Percentiles rank a stretch among this genome's conserved stretches.
These are phyloP conservation scores for Apamea crenata DNA, from an alignment of 2,888 invertebrate species.

Conservation along the genomic window DNA sequence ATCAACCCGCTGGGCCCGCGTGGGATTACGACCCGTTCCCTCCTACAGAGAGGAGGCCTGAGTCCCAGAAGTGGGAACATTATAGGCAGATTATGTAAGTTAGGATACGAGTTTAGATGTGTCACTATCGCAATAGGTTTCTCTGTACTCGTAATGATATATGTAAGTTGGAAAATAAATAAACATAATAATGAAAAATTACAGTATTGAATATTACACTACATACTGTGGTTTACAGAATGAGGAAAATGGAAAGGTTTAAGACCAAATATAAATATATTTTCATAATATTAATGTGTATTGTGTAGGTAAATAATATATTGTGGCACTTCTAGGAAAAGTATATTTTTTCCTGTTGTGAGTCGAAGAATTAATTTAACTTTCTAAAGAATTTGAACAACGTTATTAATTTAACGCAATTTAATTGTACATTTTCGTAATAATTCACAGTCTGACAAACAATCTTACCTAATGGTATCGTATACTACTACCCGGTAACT, in stretches of 20 bases:
- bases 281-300: background rate
- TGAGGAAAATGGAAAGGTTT: constrained; percentile 8
- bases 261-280: background rate
- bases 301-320: no score
- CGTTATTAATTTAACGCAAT: background rate
- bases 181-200: no score
- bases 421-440: background rate
- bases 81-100: no score
- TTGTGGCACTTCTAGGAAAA: background rate
- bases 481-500: no score
- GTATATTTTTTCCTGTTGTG: background rate
- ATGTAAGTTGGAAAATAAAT: background rate
- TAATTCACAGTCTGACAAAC: background rate
- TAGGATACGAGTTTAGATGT: no score
- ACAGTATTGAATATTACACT: background rate
- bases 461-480: no score
- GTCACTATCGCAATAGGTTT: no score
- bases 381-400: background rate
- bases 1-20: no score
- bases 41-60: no score
- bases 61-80: no score
- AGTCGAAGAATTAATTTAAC: background rate
- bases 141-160: no score
- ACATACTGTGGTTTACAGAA: background rate
- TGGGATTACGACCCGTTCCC: no score